Conservation (phyloP, 2,797 vertebrate genomes). For the Natrix natrix region DNA sequence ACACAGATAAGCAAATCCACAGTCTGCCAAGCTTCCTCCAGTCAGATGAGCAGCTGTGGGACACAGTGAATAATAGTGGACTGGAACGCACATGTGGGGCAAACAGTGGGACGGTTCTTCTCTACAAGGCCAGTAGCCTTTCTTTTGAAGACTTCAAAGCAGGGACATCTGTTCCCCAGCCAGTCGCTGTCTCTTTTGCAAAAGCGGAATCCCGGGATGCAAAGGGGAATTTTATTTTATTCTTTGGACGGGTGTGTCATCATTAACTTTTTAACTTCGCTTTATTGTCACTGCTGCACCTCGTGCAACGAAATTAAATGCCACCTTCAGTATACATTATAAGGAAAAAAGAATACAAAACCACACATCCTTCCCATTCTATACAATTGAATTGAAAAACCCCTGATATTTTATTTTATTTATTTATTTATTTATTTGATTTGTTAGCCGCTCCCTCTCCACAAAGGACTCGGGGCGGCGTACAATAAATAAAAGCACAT, state of each 20-base stretch:
- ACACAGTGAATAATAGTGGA: background rate
- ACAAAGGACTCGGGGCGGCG: no score
- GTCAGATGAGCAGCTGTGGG: conserved; percentile 20
- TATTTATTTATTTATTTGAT: no score
- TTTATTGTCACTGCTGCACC: no score
- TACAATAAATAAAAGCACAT: no score
- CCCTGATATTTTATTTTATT: no score
- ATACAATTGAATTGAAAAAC: no score
- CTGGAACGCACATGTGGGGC: conserved; percentile 46
- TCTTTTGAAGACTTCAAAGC: conserved; percentile 47
- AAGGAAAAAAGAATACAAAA: no score
- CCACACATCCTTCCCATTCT: no score
- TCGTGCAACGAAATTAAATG: no score
- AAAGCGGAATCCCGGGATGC: background rate
- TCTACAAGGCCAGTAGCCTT: conserved; percentile 26
- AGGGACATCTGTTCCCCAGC: conserved; percentile 52
- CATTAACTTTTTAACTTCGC: no score
- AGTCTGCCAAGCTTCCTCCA: conserved; percentile 45
- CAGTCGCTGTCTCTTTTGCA: conserved; percentile 19
- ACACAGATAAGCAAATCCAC: conserved; percentile 58
- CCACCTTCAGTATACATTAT: no score
- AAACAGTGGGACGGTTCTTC: conserved; percentile 41
- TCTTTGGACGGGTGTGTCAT: background rate
- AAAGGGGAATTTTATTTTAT: background rate
- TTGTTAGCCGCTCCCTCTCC: no score